Evolutionary conservation across 2,113 vertebrate genomes (phyloP).

Genomic region (Chlorodrepanis virens): DNA sequence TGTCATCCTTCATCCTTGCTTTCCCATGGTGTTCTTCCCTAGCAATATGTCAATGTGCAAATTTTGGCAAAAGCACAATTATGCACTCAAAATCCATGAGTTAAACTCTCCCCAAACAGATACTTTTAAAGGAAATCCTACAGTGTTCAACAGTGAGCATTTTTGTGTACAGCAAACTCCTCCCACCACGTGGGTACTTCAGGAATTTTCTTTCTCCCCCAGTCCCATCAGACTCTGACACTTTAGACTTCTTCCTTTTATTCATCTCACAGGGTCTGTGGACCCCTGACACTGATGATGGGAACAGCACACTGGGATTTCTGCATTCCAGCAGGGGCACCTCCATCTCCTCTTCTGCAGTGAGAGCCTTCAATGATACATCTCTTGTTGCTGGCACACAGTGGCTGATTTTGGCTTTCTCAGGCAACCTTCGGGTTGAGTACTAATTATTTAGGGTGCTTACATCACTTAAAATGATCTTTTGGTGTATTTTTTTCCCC

Average conservation of each 20-base stretch:
- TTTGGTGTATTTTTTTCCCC: neutral
- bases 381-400: neutral
- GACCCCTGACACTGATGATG: neutral
- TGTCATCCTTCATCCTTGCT: neutral
- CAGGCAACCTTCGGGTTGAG: neutral
- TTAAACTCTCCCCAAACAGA: neutral
- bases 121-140: neutral
- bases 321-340: fast-evolving
- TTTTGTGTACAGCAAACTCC: neutral
- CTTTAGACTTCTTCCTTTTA: neutral
- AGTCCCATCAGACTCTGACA: neutral
- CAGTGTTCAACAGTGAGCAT: neutral
- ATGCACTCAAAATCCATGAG: neutral
- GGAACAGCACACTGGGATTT: neutral
- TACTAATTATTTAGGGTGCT: neutral
- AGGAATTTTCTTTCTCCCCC: neutral
- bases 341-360: neutral
- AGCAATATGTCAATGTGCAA: neutral
- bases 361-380: neutral
- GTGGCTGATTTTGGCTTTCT: neutral
- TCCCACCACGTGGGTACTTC: fast-evolving
- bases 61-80: neutral
- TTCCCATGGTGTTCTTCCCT: neutral
- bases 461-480: neutral
- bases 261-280: fast-evolving